A percentile compares a stretch with the other conserved stretches of the same genome.
Conservation (phyloP, 2,888 invertebrate genomes). For the Thera britannica region DNA sequence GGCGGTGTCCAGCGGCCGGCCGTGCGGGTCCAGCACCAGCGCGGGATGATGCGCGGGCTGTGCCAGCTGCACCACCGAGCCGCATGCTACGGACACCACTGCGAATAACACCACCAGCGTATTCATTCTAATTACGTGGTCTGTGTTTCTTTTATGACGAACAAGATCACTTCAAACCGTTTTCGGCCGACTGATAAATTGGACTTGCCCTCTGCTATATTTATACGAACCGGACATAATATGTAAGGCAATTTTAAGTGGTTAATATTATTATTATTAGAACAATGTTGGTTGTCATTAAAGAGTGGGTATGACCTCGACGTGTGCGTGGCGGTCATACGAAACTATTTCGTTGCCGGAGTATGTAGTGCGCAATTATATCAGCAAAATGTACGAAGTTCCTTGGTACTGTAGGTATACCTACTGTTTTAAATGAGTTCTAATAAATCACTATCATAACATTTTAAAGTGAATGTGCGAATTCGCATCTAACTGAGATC, state of each 20-base stretch:
- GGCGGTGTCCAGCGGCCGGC: slow-evolving; percentile 79
- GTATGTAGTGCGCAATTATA: slow-evolving; percentile 72
- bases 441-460: too few relatives aligned
- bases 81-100: slow-evolving; percentile 85
- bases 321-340: slow-evolving; percentile 66
- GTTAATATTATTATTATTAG: slow-evolving; percentile 55
- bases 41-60: slow-evolving; percentile 78
- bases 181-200: slow-evolving; percentile 67
- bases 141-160: slow-evolving; percentile 59
- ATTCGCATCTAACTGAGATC: too few relatives aligned
- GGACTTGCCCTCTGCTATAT: slow-evolving; percentile 56
- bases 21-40: slow-evolving; percentile 75
- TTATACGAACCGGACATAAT: slow-evolving; percentile 75
- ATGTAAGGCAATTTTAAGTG: slow-evolving; percentile 61
- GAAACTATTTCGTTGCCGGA: slow-evolving; percentile 74
- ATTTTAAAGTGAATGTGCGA: too few relatives aligned
- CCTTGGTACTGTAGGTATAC: too few relatives aligned
- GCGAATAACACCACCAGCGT: slow-evolving; percentile 87
- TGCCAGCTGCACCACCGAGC: slow-evolving; percentile 76
- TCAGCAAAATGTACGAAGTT: slow-evolving; percentile 8
- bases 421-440: too few relatives aligned
- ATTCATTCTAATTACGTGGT: slow-evolving; percentile 63
- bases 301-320: slow-evolving; percentile 70
- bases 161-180: slow-evolving; percentile 74
- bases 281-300: slow-evolving; percentile 81